phyloP scores from a whole-genome alignment of 2,888 invertebrate species.

The Oscheius sp. region DNA sequence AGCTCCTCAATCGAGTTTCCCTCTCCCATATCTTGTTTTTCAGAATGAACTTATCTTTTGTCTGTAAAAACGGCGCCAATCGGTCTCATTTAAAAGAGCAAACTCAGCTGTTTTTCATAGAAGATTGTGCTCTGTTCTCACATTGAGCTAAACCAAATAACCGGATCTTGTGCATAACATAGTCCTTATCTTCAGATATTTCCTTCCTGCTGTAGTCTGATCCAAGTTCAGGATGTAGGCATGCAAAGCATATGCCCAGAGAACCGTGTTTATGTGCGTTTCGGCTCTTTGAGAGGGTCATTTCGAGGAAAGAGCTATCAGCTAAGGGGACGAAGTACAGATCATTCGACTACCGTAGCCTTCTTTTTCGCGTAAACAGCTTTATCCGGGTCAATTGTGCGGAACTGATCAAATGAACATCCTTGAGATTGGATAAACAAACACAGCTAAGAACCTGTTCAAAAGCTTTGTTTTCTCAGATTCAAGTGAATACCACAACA shows the following conservation, averaged over 20 bases:
- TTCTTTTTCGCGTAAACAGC: constrained; percentile 10
- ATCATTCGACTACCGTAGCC: background rate
- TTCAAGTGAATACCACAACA: too few relatives aligned
- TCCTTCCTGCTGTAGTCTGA: background rate
- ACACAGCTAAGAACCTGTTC: too few relatives aligned
- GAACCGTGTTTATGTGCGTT: constrained; percentile 11
- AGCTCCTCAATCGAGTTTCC: background rate
- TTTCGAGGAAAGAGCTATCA: constrained; percentile 24
- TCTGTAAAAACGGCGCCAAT: constrained; percentile 1
- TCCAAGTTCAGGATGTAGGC: constrained; percentile 7
- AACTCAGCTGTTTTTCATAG: background rate
- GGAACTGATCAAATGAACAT: too few relatives aligned
- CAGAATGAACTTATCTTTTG: background rate
- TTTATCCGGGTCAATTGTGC: constrained; percentile 13
- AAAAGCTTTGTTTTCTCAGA: too few relatives aligned
- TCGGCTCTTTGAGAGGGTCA: constrained; percentile 16
- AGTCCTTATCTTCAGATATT: constrained; percentile 1
- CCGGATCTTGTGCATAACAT: background rate
- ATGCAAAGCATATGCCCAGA: constrained; percentile 17
- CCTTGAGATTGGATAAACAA: too few relatives aligned
- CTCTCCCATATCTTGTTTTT: background rate
- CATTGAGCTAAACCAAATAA: background rate
- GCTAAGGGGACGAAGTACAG: constrained; percentile 7
- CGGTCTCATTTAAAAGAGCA: constrained; percentile 16
- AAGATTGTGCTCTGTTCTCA: background rate